These are phyloP conservation scores for Crotophaga sulcirostris DNA, from an alignment of 2,113 vertebrate species.

Conservation along the genomic window DNA sequence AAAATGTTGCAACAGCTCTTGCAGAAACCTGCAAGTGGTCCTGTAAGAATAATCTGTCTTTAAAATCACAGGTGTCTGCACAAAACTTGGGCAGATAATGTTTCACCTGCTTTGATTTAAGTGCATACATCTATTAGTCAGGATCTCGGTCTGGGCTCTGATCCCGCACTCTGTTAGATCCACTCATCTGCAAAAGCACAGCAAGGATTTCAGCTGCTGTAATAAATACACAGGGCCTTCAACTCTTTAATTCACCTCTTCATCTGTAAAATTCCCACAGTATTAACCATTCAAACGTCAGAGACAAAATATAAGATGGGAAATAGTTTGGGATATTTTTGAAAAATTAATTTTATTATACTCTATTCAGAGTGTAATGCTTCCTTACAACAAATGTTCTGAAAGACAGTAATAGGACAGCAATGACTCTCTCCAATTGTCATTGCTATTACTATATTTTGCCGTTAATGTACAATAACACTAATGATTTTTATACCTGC, in stretches of 20 bases:
- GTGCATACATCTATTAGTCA: background rate
- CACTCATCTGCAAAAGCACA: background rate
- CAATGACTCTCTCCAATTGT: background rate
- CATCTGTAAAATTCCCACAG: background rate
- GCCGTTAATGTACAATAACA: background rate
- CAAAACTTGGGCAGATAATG: background rate
- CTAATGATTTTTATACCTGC: slow-evolving; percentile 24
- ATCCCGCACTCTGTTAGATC: background rate
- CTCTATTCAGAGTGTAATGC: background rate
- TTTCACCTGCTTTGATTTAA: background rate
- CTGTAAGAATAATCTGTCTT: background rate
- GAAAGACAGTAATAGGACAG: background rate
- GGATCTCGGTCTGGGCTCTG: background rate
- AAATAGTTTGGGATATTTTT: background rate
- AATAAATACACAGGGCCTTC: background rate
- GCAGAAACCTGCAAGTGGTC: background rate
- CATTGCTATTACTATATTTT: background rate
- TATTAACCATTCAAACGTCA: background rate
- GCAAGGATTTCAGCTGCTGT: background rate
- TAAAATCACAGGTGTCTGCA: background rate
- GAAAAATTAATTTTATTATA: slow-evolving; percentile 3
- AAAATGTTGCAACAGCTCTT: background rate
- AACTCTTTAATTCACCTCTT: background rate
- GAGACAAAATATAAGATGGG: background rate
- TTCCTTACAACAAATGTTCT: background rate